phyloP scores from a whole-genome alignment of 2,797 vertebrate genomes.

The Limnodromus scolopaceus region DNA sequence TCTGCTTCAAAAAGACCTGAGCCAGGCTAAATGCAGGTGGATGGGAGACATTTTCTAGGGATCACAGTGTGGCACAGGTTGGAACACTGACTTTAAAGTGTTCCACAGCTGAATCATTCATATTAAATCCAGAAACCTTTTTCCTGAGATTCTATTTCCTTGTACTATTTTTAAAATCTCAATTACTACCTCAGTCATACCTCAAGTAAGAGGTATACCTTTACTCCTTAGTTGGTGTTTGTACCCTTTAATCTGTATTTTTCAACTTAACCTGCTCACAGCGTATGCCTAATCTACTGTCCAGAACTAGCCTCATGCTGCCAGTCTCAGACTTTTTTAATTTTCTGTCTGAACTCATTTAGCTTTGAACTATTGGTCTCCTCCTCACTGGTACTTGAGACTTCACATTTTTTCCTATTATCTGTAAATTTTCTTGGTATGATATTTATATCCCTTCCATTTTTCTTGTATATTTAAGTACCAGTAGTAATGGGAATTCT shows the following conservation, averaged over 20 bases:
- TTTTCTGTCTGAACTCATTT: not conserved
- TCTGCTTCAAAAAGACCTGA: not conserved
- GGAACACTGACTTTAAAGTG: not conserved
- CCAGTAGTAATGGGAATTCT: not conserved
- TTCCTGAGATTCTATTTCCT: not conserved
- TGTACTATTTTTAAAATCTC: not conserved
- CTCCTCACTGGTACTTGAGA: not conserved
- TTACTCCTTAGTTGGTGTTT: not conserved
- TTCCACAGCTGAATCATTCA: not conserved
- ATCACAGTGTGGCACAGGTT: not conserved
- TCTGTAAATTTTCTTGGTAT: not conserved
- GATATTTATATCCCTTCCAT: not conserved
- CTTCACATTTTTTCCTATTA: not conserved
- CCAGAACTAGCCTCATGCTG: not conserved
- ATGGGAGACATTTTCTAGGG: not conserved
- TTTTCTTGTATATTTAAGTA: not conserved
- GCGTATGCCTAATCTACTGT: rapidly evolving
- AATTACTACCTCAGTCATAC: not conserved
- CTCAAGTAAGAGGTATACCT: not conserved
- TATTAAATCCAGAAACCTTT: not conserved
- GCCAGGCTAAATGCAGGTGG: not conserved
- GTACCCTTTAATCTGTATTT: not conserved
- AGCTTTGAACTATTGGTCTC: not conserved
- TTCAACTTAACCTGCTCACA: not conserved
- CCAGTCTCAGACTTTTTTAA: not conserved